These are phyloP conservation scores for Smithornis capensis DNA, from an alignment of 2,113 vertebrate genomes.

Conservation along the genomic window DNA sequence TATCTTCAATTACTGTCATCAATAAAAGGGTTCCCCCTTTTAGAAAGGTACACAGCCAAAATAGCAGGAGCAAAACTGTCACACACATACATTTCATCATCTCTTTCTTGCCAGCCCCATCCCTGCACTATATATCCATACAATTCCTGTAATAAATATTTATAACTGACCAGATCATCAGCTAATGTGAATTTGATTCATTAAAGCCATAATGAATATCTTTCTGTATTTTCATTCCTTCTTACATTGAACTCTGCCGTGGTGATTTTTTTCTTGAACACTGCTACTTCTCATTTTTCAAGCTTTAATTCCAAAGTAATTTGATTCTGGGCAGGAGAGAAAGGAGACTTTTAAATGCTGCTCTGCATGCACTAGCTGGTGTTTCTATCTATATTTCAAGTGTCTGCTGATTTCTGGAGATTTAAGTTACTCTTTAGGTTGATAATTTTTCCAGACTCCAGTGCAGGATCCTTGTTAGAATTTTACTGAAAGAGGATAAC, in stretches of 20 bases:
- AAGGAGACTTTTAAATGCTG: background rate
- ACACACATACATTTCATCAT: background rate
- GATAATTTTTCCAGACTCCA: background rate
- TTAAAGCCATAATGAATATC: background rate
- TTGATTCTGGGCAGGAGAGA: background rate
- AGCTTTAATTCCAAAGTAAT: background rate
- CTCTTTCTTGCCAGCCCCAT: background rate
- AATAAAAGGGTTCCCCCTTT: accelerated
- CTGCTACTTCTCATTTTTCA: background rate
- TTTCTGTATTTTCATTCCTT: background rate
- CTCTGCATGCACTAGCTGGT: background rate
- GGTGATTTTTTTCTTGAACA: background rate
- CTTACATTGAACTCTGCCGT: background rate
- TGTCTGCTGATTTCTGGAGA: background rate
- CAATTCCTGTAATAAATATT: background rate
- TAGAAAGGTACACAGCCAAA: background rate
- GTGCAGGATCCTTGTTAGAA: background rate
- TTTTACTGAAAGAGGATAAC: background rate
- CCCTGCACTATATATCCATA: background rate
- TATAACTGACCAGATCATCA: background rate
- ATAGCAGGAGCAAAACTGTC: background rate
- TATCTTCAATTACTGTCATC: background rate
- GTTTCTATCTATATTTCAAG: background rate
- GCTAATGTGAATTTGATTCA: background rate
- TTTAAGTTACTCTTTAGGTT: background rate